Evolutionary conservation across 2,888 invertebrate species (phyloP).

Genomic region (Cantharis rufa): DNA sequence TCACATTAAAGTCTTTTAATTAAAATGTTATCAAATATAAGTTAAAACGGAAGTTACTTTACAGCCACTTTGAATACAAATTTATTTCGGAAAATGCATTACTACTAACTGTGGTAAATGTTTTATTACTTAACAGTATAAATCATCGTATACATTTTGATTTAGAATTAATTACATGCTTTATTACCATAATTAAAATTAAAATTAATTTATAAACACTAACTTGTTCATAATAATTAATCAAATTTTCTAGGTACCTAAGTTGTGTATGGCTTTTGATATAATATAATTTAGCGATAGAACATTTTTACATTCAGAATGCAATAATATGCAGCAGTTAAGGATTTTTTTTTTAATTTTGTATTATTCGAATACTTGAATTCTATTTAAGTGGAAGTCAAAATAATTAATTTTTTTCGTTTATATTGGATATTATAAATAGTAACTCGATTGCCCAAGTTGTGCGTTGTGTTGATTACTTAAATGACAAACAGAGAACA

Average conservation of each 20-base stretch:
- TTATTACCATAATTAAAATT: background rate
- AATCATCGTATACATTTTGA: background rate
- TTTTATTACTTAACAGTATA: background rate
- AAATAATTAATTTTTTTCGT: too few relatives aligned
- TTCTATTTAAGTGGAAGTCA: too few relatives aligned
- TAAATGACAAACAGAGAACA: too few relatives aligned
- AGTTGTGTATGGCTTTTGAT: background rate
- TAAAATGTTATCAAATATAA: background rate
- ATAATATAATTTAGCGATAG: too few relatives aligned
- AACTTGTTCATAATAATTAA: background rate
- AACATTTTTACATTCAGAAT: too few relatives aligned
- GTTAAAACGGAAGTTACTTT: background rate
- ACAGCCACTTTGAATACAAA: background rate
- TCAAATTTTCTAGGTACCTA: background rate
- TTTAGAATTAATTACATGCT: background rate
- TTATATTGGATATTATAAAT: too few relatives aligned
- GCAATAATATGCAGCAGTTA: too few relatives aligned
- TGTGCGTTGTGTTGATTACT: too few relatives aligned
- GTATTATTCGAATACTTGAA: too few relatives aligned
- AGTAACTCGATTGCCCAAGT: too few relatives aligned
- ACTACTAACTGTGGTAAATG: background rate
- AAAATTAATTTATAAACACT: background rate
- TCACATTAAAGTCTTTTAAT: slow-evolving; percentile 2
- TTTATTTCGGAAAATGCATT: background rate
- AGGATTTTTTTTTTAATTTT: too few relatives aligned